Evolutionary conservation across 1,140 invertebrate species (phyloP).

Genomic region (Neodiprion fabricii): DNA sequence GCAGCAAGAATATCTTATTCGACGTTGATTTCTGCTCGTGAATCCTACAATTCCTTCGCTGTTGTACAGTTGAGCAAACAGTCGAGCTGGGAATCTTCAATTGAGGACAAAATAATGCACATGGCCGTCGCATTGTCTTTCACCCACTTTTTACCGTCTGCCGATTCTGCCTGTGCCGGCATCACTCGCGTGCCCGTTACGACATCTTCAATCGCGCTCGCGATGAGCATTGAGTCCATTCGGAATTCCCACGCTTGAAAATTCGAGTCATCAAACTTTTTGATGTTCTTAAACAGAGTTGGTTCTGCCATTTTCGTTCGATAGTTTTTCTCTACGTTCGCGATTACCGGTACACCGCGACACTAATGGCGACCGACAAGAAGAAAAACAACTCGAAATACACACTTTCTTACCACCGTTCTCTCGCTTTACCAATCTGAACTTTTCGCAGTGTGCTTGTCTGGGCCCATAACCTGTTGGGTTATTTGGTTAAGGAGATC

Average conservation of each 20-base stretch:
- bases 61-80: constrained; percentile 14
- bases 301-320: constrained; percentile 20
- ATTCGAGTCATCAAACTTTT: constrained; percentile 26
- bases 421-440: background rate
- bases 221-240: constrained; percentile 9
- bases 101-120: background rate
- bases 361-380: background rate
- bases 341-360: background rate
- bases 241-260: constrained; percentile 15
- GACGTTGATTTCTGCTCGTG: constrained; percentile 16
- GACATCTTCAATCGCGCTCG: constrained; percentile 17
- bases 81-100: constrained; percentile 20
- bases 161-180: background rate
- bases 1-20: constrained; percentile 17
- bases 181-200: constrained; percentile 17
- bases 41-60: constrained; percentile 25
- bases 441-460: background rate
- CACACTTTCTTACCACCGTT: background rate
- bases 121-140: constrained; percentile 25
- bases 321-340: background rate
- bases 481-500: background rate
- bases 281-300: constrained; percentile 8
- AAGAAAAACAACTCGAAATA: background rate
- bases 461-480: constrained; percentile 30
- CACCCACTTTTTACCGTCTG: constrained; percentile 13